A percentile compares a stretch with the other conserved stretches of the same genome.
Conservation (phyloP, 2,113 vertebrate genomes). For the Pogona vitticeps region DNA sequence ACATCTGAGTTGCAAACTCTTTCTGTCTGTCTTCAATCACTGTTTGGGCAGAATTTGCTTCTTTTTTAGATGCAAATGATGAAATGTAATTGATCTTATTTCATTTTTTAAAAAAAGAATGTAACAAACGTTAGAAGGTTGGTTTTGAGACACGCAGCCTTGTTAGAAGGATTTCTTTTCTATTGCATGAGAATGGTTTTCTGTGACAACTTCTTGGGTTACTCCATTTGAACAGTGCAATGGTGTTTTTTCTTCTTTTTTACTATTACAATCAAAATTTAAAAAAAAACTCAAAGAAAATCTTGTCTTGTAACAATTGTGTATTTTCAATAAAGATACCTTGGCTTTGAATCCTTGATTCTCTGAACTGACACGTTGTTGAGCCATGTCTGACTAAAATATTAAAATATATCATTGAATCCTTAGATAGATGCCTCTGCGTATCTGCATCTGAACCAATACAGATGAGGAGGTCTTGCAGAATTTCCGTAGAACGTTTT, state of each 20-base stretch:
- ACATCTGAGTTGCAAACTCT: not conserved
- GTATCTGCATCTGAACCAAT: no score
- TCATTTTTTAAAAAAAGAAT: not conserved
- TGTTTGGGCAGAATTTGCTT: not conserved
- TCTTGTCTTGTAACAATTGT: not conserved
- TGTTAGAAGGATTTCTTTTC: constrained; percentile 42
- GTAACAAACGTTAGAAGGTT: constrained; percentile 24
- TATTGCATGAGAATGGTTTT: constrained; percentile 52
- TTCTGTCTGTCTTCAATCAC: not conserved
- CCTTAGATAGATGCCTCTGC: no score
- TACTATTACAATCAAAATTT: constrained; percentile 78
- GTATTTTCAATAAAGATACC: not conserved
- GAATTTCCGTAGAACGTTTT: no score
- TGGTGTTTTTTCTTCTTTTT: constrained; percentile 53
- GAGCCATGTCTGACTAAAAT: no score
- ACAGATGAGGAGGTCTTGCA: no score
- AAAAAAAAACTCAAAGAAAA: constrained; percentile 70
- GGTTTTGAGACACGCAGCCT: constrained; percentile 58
- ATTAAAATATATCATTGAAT: no score
- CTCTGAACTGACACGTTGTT: no score
- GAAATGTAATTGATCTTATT: constrained; percentile 47
- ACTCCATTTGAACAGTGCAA: constrained; percentile 75
- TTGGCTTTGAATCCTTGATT: not conserved
- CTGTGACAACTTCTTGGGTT: constrained; percentile 66
- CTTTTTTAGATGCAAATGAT: constrained; percentile 48